A percentile compares a stretch with the other conserved stretches of the same genome.
Conservation (phyloP, 2,797 vertebrate species). For the Sebastes nivosus region DNA sequence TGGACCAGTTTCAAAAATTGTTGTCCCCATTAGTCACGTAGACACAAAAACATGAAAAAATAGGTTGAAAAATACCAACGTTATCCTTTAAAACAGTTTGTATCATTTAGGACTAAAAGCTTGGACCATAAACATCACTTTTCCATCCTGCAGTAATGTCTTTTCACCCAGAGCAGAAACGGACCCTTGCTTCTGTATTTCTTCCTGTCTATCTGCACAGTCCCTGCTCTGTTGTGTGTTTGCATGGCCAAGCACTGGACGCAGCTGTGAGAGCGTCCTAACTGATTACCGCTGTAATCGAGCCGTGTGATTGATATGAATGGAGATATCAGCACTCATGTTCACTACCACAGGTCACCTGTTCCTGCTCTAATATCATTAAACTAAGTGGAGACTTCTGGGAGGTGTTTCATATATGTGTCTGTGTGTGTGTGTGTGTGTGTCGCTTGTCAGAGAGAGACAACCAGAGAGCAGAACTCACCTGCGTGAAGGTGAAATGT, state of each 20-base stretch:
- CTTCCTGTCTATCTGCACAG: background rate
- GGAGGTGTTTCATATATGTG: conserved; percentile 17
- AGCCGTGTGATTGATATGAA: conserved; percentile 61
- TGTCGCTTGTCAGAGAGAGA: conserved; percentile 9
- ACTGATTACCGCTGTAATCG: conserved; percentile 61
- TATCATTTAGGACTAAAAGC: background rate
- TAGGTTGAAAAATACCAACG: too few relatives aligned
- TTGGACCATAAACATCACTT: background rate
- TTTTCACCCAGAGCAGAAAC: background rate
- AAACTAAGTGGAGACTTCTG: conserved; percentile 16
- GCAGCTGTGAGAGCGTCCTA: conserved; percentile 64
- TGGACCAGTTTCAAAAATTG: too few relatives aligned
- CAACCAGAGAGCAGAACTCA: conserved; percentile 23
- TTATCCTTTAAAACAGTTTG: background rate
- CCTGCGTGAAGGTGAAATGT: conserved; percentile 55
- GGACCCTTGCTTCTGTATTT: background rate
- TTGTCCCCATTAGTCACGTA: too few relatives aligned
- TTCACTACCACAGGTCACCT: conserved; percentile 63
- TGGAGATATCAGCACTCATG: conserved; percentile 52
- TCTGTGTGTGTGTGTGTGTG: conserved; percentile 16
- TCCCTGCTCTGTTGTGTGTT: background rate
- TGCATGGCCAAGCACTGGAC: conserved; percentile 18
- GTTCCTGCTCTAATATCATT: conserved; percentile 63
- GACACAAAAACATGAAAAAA: too few relatives aligned
- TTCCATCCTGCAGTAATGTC: background rate